These are phyloP conservation scores for Rhinophrynus dorsalis DNA, from an alignment of 2,797 vertebrate species.

Conservation along the genomic window DNA sequence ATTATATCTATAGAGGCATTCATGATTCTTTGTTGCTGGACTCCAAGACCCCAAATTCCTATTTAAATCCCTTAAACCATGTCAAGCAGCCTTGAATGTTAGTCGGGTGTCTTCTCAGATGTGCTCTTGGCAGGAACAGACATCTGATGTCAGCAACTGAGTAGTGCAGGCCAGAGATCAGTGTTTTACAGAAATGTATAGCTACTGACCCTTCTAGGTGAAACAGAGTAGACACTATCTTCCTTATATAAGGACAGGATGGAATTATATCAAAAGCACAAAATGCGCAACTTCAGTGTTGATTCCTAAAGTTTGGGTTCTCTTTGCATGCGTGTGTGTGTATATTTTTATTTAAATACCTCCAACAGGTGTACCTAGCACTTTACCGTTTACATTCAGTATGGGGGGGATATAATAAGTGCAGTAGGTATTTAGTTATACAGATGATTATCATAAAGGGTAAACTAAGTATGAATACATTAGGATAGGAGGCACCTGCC, in stretches of 20 bases:
- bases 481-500: too few relatives aligned
- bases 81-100: slow-evolving; percentile 79
- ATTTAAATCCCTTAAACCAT: slow-evolving; percentile 79
- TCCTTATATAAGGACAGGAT: background rate
- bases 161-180: slow-evolving; percentile 15
- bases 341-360: too few relatives aligned
- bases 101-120: slow-evolving; percentile 82
- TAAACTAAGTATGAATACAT: too few relatives aligned
- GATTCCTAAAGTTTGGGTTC: background rate
- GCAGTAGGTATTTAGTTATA: too few relatives aligned
- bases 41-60: slow-evolving; percentile 60
- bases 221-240: background rate
- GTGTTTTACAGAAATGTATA: background rate
- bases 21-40: too few relatives aligned
- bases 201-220: background rate
- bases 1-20: background rate
- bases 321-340: background rate
- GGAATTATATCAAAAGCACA: background rate
- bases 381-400: too few relatives aligned
- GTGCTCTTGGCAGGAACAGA: slow-evolving; percentile 67
- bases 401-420: too few relatives aligned
- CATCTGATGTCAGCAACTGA: slow-evolving; percentile 70
- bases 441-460: too few relatives aligned
- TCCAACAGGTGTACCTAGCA: too few relatives aligned
- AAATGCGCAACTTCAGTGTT: background rate